Evolutionary conservation across 2,113 vertebrate species (phyloP).

Genomic region (Hemiscyllium ocellatum): DNA sequence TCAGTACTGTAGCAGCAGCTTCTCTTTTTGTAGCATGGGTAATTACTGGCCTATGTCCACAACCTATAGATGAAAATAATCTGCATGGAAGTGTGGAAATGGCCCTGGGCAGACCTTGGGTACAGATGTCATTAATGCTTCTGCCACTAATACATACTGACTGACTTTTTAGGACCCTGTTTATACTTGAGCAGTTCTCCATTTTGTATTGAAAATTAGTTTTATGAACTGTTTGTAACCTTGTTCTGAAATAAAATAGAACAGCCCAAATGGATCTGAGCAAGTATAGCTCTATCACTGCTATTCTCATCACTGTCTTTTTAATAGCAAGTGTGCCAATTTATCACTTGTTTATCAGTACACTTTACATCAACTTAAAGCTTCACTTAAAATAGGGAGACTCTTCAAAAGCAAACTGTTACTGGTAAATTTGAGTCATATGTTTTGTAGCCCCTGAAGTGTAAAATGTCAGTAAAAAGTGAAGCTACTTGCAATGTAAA

Average conservation of each 20-base stretch:
- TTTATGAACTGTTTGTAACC: neutral
- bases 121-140: neutral
- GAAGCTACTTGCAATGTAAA: neutral
- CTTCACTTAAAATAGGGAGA: too few relatives aligned
- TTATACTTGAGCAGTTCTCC: neutral
- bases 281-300: neutral
- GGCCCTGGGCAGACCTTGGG: neutral
- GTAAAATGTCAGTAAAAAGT: neutral
- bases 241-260: constrained; percentile 1
- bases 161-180: neutral
- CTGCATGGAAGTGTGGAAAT: neutral
- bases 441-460: neutral
- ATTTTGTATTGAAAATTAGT: constrained; percentile 15
- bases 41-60: neutral
- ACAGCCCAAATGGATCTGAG: neutral
- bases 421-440: neutral
- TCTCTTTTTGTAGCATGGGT: neutral
- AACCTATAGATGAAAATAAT: neutral
- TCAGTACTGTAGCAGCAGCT: neutral
- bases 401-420: neutral
- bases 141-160: neutral
- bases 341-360: too few relatives aligned
- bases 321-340: too few relatives aligned
- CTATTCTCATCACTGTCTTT: neutral
- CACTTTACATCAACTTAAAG: neutral